Evolutionary conservation across 1,140 invertebrate genomes (phyloP), one percentile per base, ranked within the genome.

Genomic region (Cheumatopsyche charites): DNA sequence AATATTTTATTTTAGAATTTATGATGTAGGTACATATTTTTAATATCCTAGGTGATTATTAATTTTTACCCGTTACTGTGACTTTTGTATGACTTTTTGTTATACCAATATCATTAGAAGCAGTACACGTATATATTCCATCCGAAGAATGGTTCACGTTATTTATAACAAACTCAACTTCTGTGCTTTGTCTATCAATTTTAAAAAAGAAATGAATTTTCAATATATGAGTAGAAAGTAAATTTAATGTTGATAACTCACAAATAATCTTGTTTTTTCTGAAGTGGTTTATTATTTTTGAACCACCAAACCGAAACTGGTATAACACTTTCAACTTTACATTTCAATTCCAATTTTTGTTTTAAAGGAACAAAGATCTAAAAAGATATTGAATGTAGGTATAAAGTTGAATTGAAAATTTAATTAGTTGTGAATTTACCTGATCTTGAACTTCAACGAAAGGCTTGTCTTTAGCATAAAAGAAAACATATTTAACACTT

Each of bases 321-420:
- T 3, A 82, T 81, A 26, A 83, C 63, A 52, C 82, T 83, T 52
- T 82, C 81, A 36, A 82, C 78, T 7, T 69, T 72, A 58, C 83
- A 84, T 12, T 66, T 66, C 1, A 68, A 19, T 12, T 19, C 25
- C 17, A 68, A 19, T 6, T 61, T 68, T 6, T 36, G 1, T 23
- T 58, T 7, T 11, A 68, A 1, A 11, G 63, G 63, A 21, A 47
- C 23, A 23, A 12, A n/a, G 9, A 68, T 55, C 49, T 55, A 83
- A 63, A 0, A 77, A 19, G 5, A 19, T n/a, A 5, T 49, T 3
- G 17, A 49, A 49, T 13, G 13, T 36, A 36, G 29, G n/a, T n/a
- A n/a, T n/a, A n/a, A n/a, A n/a, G n/a, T n/a, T n/a, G n/a, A n/a
- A n/a, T n/a, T 36, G 29, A 36, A 36, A 36, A 19, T 4, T 19